These are phyloP conservation scores for Antechinus stuartii DNA, from an alignment of 2,113 vertebrate genomes.

Conservation along the genomic window DNA sequence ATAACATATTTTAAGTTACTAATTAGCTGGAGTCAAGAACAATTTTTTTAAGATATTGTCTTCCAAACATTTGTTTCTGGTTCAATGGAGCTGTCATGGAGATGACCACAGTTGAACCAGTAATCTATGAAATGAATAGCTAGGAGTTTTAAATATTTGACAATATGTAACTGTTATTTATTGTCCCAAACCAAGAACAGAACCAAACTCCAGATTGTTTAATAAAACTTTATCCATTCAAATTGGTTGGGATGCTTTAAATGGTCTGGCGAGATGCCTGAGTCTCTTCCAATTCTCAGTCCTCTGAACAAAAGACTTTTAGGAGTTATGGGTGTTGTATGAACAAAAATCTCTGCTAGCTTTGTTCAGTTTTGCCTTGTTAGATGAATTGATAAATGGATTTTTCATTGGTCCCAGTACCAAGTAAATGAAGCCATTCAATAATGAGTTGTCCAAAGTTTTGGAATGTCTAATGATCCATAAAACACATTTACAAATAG, in stretches of 20 bases:
- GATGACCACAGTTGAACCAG: conserved; percentile 23
- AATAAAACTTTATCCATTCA: conserved; percentile 16
- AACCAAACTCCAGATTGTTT: not conserved
- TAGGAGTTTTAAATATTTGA: conserved; percentile 20
- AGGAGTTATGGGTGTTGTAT: not conserved
- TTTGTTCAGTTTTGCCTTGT: not conserved
- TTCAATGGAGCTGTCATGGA: conserved; percentile 9
- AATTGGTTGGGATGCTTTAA: not conserved
- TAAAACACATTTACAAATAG: conserved; percentile 9
- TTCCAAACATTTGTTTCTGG: conserved; percentile 16
- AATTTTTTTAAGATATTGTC: not conserved
- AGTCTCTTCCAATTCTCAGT: conserved; percentile 2
- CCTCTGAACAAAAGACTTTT: conserved; percentile 44
- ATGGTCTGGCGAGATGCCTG: conserved; percentile 1
- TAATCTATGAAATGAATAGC: conserved; percentile 39
- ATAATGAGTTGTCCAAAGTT: conserved; percentile 5
- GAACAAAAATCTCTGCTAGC: not conserved
- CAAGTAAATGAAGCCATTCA: not conserved
- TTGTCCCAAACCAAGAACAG: not conserved
- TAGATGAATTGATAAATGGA: not conserved
- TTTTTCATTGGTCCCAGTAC: not conserved
- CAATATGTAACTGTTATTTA: not conserved
- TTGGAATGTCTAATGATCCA: not conserved
- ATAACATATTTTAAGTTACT: conserved; percentile 44
- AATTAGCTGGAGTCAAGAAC: conserved; percentile 18